Base-by-base conservation (phyloP, 2,888 invertebrate species). In the Tridacna gigas region DNA sequence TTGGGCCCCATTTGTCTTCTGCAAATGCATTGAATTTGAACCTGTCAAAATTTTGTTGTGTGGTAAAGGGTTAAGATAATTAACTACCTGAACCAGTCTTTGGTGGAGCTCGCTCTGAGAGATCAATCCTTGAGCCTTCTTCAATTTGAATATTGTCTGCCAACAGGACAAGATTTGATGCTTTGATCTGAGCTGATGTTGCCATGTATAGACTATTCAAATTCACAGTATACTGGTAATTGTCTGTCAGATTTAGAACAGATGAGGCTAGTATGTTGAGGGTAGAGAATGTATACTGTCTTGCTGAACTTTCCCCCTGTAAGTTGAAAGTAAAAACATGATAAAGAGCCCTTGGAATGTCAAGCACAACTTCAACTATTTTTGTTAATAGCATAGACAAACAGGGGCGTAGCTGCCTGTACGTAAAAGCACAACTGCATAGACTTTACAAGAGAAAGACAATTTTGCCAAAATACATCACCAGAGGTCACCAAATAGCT, bases 61-160 rank as follows among this genome's bases (percentile, higher is more conserved):
- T 37, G 2, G 37, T 37, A 2, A 37, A 37, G 37, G 7, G 3
- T 37, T 37, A 2, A 37, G 37, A 37, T 7, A 37, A 37, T 37
- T 2, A 37, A 37, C 37, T 87, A 91, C 91, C 91, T 83, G 56
- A 67, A 11, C 90, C 90, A 71, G 79, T 69, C 12, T 80, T 48
- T 0, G 77, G 22, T 22, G 79, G 25, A 5, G 87, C 86, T n/a
- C 66, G 75, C 15, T 74, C 80, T 74, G 78, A 82, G 13, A 91
- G 63, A 65, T 89, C 82, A n/a, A 91, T 61, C 3, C 45, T 61
- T 0, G 84, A 89, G 0, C 91, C 91, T 66, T 90, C 88, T 25
- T 90, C 90, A 26, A 89, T 83, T 9, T 63, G 82, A 22, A 86
- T 74, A 13, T 28, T 45, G 20, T 77, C 56, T 13, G 86, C 67